Conservation (phyloP, 2,113 vertebrate species). For the Empidonax traillii region DNA sequence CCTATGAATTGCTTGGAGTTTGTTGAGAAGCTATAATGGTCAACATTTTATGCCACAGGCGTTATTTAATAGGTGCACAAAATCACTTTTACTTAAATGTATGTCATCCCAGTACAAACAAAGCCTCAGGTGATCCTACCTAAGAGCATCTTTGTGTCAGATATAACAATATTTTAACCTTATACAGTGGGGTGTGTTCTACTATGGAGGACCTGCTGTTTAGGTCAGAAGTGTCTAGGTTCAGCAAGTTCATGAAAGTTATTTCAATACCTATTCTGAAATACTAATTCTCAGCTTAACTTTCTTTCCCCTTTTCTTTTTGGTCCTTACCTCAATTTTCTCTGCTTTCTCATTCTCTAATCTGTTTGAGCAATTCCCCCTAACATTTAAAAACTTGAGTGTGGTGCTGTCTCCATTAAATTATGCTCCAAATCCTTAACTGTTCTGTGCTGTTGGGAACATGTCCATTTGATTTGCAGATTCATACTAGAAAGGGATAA, state of each 20-base stretch:
- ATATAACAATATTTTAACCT: slow-evolving; percentile 12
- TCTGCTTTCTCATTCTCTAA: neutral
- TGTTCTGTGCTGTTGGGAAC: neutral
- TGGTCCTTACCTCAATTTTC: neutral
- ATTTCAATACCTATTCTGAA: neutral
- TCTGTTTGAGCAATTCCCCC: neutral
- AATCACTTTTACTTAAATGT: neutral
- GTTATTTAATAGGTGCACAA: neutral
- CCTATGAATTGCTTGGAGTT: neutral
- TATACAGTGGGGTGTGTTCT: neutral
- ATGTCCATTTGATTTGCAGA: neutral
- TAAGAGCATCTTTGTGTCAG: neutral
- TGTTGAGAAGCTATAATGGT: neutral
- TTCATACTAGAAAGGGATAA: neutral
- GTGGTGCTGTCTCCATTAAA: neutral
- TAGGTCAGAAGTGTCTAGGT: neutral
- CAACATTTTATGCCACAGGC: neutral
- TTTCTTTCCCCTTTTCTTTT: neutral
- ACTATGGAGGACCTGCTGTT: neutral
- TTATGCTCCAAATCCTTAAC: neutral
- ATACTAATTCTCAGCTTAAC: neutral
- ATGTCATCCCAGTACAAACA: neutral
- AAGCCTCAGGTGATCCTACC: neutral
- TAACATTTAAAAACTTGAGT: neutral
- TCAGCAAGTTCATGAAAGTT: neutral